phyloP scores from a whole-genome alignment of 2,797 vertebrate species.

The Manis crassicaudata region DNA sequence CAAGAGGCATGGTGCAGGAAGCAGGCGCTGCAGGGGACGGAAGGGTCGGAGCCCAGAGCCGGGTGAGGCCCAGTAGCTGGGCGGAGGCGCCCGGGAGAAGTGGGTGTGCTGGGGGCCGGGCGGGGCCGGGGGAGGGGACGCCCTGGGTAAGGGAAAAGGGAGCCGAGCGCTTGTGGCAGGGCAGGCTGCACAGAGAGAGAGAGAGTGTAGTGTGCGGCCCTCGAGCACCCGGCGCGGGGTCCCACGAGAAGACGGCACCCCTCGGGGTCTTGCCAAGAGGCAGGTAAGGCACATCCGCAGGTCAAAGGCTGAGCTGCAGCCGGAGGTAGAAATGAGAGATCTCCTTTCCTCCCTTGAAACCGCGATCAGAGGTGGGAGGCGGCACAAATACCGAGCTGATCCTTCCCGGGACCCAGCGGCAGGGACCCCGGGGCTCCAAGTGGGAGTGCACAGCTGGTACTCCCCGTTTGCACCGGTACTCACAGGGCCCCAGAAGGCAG shows the following conservation, averaged over 20 bases:
- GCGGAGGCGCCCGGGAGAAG: slow-evolving; percentile 1
- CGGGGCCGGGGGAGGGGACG: slow-evolving; percentile 40
- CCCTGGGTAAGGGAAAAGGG: background rate
- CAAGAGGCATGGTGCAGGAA: slow-evolving; percentile 59
- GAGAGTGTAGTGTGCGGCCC: background rate
- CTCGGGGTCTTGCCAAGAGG: background rate
- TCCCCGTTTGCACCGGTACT: background rate
- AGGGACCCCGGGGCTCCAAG: background rate
- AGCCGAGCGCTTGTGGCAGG: background rate
- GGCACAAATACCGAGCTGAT: background rate
- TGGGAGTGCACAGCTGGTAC: background rate
- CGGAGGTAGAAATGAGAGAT: background rate
- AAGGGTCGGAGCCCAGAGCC: background rate
- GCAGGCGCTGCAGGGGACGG: slow-evolving; percentile 43
- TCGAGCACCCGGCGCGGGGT: background rate
- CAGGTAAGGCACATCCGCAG: slow-evolving; percentile 58
- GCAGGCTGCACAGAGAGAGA: background rate
- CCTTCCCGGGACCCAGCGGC: background rate
- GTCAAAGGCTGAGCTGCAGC: background rate
- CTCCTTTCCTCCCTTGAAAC: background rate
- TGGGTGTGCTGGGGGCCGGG: slow-evolving; percentile 43
- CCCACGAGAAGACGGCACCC: background rate
- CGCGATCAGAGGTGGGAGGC: background rate
- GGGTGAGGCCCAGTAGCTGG: background rate
- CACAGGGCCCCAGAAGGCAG: background rate